A percentile compares a stretch with the other conserved stretches of the same genome.
Evolutionary conservation across 2,113 vertebrate genomes (phyloP).

Genomic region (Helogale parvula): DNA sequence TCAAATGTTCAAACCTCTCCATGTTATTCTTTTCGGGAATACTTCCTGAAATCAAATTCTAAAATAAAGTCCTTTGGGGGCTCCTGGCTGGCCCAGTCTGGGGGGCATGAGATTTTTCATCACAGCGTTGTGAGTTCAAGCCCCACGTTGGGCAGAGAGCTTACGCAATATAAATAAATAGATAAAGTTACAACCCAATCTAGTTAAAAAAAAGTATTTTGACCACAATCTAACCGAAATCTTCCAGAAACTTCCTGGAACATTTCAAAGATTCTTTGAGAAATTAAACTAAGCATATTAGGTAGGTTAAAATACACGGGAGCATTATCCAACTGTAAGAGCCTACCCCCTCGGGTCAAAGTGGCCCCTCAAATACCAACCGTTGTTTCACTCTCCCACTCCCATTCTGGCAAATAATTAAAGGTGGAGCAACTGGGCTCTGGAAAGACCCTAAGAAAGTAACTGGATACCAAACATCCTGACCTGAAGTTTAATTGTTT

Average conservation of each 20-base stretch:
- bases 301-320: neutral
- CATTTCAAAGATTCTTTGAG: neutral
- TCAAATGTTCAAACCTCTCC: neutral
- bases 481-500: too few species aligned
- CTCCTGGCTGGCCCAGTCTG: neutral
- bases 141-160: neutral
- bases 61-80: neutral
- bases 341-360: too few species aligned
- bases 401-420: too few species aligned
- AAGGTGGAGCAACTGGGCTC: too few species aligned
- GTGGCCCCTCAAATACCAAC: too few species aligned
- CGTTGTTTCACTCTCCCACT: too few species aligned
- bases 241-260: neutral
- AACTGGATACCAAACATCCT: too few species aligned
- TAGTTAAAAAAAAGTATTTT: neutral
- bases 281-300: neutral
- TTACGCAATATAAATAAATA: neutral
- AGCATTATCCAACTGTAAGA: neutral
- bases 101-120: neutral
- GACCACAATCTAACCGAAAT: neutral
- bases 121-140: neutral
- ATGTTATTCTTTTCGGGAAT: neutral
- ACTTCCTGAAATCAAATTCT: neutral
- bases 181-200: neutral
- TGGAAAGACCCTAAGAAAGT: too few species aligned